Base-by-base conservation (phyloP, 2,113 vertebrate species). In the Ochotona curzoniae region DNA sequence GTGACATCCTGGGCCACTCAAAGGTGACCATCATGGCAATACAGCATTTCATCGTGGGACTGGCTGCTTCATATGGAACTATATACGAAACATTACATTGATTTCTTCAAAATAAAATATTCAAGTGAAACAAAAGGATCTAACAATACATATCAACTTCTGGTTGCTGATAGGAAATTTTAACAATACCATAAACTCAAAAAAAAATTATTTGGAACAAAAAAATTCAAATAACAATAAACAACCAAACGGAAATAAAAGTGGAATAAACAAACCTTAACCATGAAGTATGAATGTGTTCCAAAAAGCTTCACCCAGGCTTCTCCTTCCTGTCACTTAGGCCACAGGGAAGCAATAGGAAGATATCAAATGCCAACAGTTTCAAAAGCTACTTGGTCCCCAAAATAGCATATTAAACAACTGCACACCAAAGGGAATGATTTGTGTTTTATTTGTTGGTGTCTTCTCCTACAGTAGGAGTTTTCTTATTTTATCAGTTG, bases 211-310 rank as follows among this genome's bases (percentile, higher is more conserved):
- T 44, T 74, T 35, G 54, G 30, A 28, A 78, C 0, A 4, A 0
- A 35, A n/a, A 8, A 13, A n/a, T 64, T 75, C 25, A 63, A 64
- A 94, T 35, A 89, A 83, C 94, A 95, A 75, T 61, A 91, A 83
- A 90, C 26, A 82, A 92, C 30, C 74, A 91, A 95, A 95, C 83
- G 79, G 35, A 93, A 95, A 92, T 61, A 71, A 95, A 96, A 64
- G 17, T 87, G 64, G 80, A 95, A 57, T 60, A 94, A 97, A 94
- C 81, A 71, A 91, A 90, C 9, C 18, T 83, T 14, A 90, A 32
- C 35, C 44, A 93, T 92, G 85, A 82, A 87, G 17, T 25, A 23
- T 92, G 84, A 93, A 10, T 25, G 32, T 74, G 26, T 78, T 12
- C 54, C 61, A 75, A 2, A 32, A 51, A 74, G 26, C 28, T 44